Evolutionary conservation across 1,140 invertebrate species (phyloP), one percentile per base, ranked within the genome.

Genomic region (Drosophila hydei): DNA sequence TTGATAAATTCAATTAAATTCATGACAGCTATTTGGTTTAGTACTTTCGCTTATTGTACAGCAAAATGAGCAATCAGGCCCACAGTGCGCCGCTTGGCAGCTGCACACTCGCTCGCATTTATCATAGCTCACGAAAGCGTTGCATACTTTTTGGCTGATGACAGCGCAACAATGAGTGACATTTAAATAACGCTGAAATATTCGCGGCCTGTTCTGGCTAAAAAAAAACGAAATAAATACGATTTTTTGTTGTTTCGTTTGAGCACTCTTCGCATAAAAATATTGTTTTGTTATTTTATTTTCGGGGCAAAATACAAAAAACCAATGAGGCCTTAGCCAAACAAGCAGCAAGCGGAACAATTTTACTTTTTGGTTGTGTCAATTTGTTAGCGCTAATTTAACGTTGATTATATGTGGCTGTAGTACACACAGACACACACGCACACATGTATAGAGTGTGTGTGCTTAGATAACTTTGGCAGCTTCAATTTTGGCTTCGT

Each of bases 371-470:
- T 59, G 61, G 48, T 60, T 42, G 36, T 69, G 68, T 74, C 83
- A 81, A 88, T 88, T 88, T 88, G 83, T 88, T 74, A 71, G 76
- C 69, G 83, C 72, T 83, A 88, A 88, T 88, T 88, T 88, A 67
- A 62, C 59, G 68, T 77, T 83, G 72, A 87, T 88, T 83, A 89
- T 88, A 75, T 68, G 25, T 65, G 40, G 38, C 45, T 40, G 18
- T 38, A 42, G 45, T 38, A 19, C 5, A 47, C 36, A 48, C 30
- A 68, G 16, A 59, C 21, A 52, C 6, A 60, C 12, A 36, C 25
- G 14, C 33, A 47, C 33, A 50, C n/a, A 45, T 54, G 21, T n/a
- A 38, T 19, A 21, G 40, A 52, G 12, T 30, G 36, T 65, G 36
- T 47, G 11, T 9, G 51, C 45, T 27, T 52, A 61, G 54, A 61